Evolutionary conservation across 2,797 vertebrate species (phyloP), one percentile per base, ranked within the genome.

Genomic region (Natrix natrix): DNA sequence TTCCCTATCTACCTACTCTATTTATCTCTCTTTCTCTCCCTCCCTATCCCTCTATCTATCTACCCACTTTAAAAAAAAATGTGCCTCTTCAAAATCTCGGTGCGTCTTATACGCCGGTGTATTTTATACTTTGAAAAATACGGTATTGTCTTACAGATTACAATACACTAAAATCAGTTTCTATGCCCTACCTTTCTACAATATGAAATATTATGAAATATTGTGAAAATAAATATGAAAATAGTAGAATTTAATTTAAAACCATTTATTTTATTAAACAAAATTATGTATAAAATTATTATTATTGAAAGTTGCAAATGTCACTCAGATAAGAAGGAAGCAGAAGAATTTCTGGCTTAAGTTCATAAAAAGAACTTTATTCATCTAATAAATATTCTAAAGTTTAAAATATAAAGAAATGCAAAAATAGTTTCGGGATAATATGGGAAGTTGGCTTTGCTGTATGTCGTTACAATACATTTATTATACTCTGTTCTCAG

Each of bases 381-480:
- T 48, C 20, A 11, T 83, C 37, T 83, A 48, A 48, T 4, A 83
- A 83, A 83, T 12, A 43, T 83, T 48, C 37, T 83, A 22, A 48
- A 91, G 93, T 92, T 92, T 61, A 57, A 91, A 14, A n/a, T 86
- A 95, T 96, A 90, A 93, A 91, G 92, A 95, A 91, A 92, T 86
- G 86, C 89, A 32, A 95, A 95, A 43, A 13, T 63, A 91, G 55
- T 87, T 89, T 94, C 60, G 91, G 28, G 24, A 87, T 95, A 37
- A 55, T 92, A 0, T 56, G 54, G 16, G n/a, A 26, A 52, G 5
- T n/a, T 94, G 94, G 60, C 91, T 94, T 92, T 90, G 5, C 91
- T 66, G 10, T 86, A 24, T 55, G 43, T 92, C 59, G 48, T 37
- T 87, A 55, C 1, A 11, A 32, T 86, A 24, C 12, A 24, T 48